Percentiles rank a stretch among this genome's conserved stretches.
These are phyloP conservation scores for Mechanitis mazaeus DNA, from an alignment of 2,888 invertebrate genomes.

Conservation along the genomic window DNA sequence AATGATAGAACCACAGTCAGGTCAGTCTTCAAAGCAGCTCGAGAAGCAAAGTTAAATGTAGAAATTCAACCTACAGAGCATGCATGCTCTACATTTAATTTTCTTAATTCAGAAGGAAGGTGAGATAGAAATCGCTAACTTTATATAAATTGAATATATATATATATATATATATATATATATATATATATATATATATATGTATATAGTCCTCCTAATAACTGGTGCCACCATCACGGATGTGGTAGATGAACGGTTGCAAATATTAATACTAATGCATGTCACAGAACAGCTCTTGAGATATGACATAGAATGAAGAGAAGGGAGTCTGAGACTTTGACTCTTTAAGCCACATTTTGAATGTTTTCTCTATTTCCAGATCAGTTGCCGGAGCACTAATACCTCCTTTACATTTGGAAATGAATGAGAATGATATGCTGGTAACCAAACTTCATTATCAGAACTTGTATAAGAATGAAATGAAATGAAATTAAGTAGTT, in stretches of 20 bases:
- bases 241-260: too few relatives aligned
- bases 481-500: constrained; percentile 7
- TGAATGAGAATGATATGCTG: constrained; percentile 78
- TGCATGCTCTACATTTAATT: constrained; percentile 95
- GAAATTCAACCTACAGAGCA: constrained; percentile 90
- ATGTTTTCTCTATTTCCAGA: constrained; percentile 33
- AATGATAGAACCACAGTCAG: constrained; percentile 38
- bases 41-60: constrained; percentile 69
- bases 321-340: too few relatives aligned
- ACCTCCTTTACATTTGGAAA: constrained; percentile 76
- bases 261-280: too few relatives aligned
- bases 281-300: too few relatives aligned
- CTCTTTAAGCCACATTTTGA: too few relatives aligned
- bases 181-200: too few relatives aligned
- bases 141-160: neutral
- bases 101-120: constrained; percentile 88
- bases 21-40: constrained; percentile 42
- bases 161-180: too few relatives aligned
- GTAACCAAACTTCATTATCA: constrained; percentile 73
- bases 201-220: too few relatives aligned
- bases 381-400: constrained; percentile 82
- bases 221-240: too few relatives aligned
- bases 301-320: too few relatives aligned
- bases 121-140: constrained; percentile 36
- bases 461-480: constrained; percentile 58